Conservation (phyloP, 2,888 invertebrate species). For the Oxytorus armatus region DNA sequence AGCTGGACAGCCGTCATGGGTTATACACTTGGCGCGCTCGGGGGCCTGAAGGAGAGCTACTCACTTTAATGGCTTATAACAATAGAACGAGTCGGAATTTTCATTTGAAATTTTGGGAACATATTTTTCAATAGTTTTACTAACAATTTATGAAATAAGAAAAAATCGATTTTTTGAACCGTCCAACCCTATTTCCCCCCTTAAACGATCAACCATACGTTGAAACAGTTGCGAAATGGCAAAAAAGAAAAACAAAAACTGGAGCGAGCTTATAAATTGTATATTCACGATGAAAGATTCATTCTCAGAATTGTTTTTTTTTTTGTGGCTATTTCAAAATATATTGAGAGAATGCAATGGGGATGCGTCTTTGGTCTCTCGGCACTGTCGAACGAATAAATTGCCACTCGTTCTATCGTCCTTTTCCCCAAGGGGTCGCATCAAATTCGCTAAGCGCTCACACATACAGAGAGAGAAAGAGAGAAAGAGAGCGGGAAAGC, state of each 20-base stretch:
- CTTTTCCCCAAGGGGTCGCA: conserved; percentile 40
- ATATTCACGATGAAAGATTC: not conserved
- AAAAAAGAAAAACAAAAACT: not conserved
- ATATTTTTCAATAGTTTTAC: too few relatives aligned
- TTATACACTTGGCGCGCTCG: too few relatives aligned
- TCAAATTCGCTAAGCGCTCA: conserved; percentile 46
- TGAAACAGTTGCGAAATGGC: not conserved
- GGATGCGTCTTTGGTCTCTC: conserved; percentile 27
- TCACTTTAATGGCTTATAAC: too few relatives aligned
- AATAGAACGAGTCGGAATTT: too few relatives aligned
- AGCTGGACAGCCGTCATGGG: too few relatives aligned
- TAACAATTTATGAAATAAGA: too few relatives aligned
- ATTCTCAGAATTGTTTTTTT: conserved; percentile 13
- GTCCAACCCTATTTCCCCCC: too few relatives aligned
- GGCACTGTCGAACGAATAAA: conserved; percentile 58
- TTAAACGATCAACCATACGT: not conserved
- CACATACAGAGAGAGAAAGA: conserved; percentile 12
- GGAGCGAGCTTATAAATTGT: not conserved
- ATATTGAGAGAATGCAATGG: conserved; percentile 32
- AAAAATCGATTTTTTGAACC: too few relatives aligned
- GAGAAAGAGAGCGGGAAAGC: conserved; percentile 13
- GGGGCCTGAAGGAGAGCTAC: too few relatives aligned
- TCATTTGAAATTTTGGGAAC: too few relatives aligned
- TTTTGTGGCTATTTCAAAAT: conserved; percentile 11
- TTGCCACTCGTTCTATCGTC: conserved; percentile 48